Evolutionary conservation across 2,888 invertebrate species (phyloP), one percentile per base, ranked within the genome.

Genomic region (Lithosia quadra): DNA sequence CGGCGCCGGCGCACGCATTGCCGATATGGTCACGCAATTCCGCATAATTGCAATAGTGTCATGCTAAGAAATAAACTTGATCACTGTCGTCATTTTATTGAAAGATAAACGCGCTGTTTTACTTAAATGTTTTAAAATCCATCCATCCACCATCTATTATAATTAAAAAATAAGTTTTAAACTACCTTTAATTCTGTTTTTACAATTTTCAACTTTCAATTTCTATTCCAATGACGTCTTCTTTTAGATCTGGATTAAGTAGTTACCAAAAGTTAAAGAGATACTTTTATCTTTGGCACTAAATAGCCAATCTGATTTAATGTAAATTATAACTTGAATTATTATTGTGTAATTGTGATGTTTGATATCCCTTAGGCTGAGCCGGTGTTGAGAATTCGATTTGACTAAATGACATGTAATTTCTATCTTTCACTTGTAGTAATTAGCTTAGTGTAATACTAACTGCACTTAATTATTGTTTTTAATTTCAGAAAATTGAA

Each of bases 41-140:
- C 73, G 73, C 75, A 73, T 79, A 73, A 75, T 74, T 78, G 68
- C 66, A 74, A 80, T 79, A 64, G 28, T 73, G 67, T 75, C 73
- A 75, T 72, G 74, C 68, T 66, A 58, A 39, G 53, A 55, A 68
- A 75, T 72, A 18, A 69, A 71, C 55, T 68, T 56, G 61, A 68
- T 68, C 49, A 34, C 22, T 68, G 66, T 68, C 56, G 62, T 53
- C 62, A 39, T 60, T 60, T 15, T 9, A 59, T n/a, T 49, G 18
- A n/a, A 7, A n/a, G 36, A 57, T 55, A 34, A 56, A 60, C 15
- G 7, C 7, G 15, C 2, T 9, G 9, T 11, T 43, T 49, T 49
- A n/a, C 9, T 49, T n/a, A 0, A 49, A 2, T n/a, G 18, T 49
- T 49, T 49, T 49, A 0, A 49, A n/a, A 49, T 2, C 18, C n/a